These are phyloP conservation scores for Plebejus anna DNA, from an alignment of 2,888 invertebrate genomes.

Conservation along the genomic window DNA sequence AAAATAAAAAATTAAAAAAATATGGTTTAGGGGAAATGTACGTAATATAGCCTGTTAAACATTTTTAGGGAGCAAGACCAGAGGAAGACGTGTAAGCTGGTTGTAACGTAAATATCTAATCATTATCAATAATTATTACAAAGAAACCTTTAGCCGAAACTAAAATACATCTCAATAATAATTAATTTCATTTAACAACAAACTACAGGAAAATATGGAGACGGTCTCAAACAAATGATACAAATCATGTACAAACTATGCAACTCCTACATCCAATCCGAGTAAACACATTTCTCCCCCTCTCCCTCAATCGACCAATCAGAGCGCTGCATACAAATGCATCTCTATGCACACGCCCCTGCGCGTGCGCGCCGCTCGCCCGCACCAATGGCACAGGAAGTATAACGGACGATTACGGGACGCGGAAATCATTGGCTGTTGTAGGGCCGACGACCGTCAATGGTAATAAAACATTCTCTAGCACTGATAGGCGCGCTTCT, in stretches of 20 bases:
- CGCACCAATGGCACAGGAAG: constrained; percentile 18
- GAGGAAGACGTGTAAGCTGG: too few species aligned
- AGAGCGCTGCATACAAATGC: constrained; percentile 8
- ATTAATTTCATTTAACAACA: too few species aligned
- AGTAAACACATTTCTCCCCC: neutral
- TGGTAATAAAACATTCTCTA: neutral
- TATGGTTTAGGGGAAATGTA: too few species aligned
- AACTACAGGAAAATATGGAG: too few species aligned
- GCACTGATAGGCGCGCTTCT: neutral
- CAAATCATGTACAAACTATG: neutral
- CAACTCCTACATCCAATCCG: neutral
- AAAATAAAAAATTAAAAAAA: too few species aligned
- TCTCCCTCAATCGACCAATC: neutral
- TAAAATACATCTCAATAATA: too few species aligned
- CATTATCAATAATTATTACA: too few species aligned
- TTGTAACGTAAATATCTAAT: too few species aligned
- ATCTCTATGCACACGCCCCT: neutral
- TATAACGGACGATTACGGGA: neutral
- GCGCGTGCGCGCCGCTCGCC: constrained; percentile 8
- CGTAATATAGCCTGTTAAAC: too few species aligned
- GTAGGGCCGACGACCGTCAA: neutral
- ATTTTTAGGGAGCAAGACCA: too few species aligned
- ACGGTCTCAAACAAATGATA: neutral
- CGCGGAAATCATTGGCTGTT: constrained; percentile 18
- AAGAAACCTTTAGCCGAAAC: too few species aligned